These are phyloP conservation scores for Mimachlamys varia DNA, from an alignment of 2,888 invertebrate species.

Conservation along the genomic window DNA sequence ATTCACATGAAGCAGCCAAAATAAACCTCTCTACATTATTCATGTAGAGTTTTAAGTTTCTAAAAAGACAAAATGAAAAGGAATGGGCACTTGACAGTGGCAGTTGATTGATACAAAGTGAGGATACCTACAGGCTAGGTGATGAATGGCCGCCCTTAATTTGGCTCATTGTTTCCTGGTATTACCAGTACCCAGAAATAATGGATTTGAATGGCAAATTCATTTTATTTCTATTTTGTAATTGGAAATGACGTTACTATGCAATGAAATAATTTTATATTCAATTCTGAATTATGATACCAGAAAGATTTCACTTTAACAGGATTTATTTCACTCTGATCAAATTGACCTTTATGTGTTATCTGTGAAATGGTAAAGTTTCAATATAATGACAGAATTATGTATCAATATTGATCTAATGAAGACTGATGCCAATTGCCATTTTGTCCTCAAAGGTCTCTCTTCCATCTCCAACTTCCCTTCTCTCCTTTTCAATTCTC, in stretches of 20 bases:
- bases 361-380: background rate
- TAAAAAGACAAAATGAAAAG: conserved; percentile 13
- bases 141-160: background rate
- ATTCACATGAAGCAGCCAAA: background rate
- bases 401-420: background rate
- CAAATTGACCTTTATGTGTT: background rate
- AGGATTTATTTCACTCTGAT: background rate
- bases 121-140: background rate
- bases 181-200: background rate
- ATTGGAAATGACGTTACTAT: conserved; percentile 19
- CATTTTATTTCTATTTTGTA: background rate
- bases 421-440: background rate
- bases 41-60: conserved; percentile 10
- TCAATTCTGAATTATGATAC: conserved; percentile 7
- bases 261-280: background rate
- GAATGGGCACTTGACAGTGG: background rate
- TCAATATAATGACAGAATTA: background rate
- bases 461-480: background rate
- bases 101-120: conserved; percentile 11
- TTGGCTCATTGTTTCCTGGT: background rate
- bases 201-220: background rate
- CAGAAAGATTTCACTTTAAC: background rate
- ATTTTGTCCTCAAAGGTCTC: background rate
- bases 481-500: background rate
- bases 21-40: background rate